Evolutionary conservation across 2,113 vertebrate species (phyloP).

Genomic region (Passer domesticus): DNA sequence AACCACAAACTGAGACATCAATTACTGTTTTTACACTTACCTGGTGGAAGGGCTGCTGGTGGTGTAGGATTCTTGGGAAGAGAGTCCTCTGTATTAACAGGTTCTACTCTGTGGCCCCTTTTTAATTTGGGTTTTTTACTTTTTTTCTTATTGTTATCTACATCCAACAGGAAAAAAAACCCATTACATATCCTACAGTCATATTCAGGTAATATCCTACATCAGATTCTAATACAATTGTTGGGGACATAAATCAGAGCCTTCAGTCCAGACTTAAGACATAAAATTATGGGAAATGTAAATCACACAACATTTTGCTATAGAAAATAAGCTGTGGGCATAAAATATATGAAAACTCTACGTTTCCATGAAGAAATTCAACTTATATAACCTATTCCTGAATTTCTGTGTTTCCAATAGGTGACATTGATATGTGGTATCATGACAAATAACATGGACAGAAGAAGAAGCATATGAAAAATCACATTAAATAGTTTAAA

Average conservation of each 20-base stretch:
- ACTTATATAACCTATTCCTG: neutral
- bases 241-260: neutral
- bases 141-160: constrained; percentile 83
- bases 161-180: neutral
- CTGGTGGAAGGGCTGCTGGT: constrained; percentile 68
- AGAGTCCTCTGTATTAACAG: constrained; percentile 76
- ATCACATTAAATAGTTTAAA: neutral
- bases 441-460: neutral
- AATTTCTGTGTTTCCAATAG: neutral
- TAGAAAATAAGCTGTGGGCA: neutral
- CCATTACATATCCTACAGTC: neutral
- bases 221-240: neutral
- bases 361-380: neutral
- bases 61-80: constrained; percentile 62
- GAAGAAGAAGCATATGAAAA: neutral
- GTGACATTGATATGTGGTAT: accelerated
- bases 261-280: neutral
- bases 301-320: neutral
- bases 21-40: constrained; percentile 41
- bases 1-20: neutral
- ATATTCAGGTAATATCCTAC: neutral
- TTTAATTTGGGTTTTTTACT: constrained; percentile 84
- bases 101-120: constrained; percentile 89
- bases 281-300: neutral
- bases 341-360: neutral